Percentiles rank a stretch among this genome's conserved stretches.
Evolutionary conservation across 2,113 vertebrate genomes (phyloP).

Genomic region (Echinops telfairi): DNA sequence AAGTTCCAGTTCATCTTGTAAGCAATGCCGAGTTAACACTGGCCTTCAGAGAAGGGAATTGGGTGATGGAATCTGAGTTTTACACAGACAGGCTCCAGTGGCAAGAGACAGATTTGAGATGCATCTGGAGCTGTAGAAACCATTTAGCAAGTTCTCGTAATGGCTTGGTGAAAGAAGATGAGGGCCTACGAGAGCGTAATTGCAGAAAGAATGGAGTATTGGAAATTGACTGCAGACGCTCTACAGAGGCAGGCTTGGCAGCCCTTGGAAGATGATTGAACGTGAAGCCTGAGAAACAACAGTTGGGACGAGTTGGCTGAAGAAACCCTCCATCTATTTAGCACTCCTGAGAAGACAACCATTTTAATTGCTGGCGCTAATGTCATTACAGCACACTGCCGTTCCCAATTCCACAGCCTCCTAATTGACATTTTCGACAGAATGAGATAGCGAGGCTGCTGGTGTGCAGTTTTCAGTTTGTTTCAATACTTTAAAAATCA

Average conservation of each 20-base stretch:
- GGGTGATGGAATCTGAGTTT: neutral
- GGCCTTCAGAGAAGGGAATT: neutral
- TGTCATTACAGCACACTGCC: neutral
- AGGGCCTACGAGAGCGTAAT: neutral
- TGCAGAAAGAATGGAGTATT: neutral
- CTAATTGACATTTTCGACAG: neutral
- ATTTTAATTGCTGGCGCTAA: constrained; percentile 28
- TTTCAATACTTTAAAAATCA: constrained; percentile 22
- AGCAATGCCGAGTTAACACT: neutral
- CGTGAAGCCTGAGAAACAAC: constrained; percentile 16
- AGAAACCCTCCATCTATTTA: neutral
- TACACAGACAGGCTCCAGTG: neutral
- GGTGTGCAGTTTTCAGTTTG: constrained; percentile 5
- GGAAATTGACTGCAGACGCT: neutral
- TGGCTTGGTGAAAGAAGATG: neutral
- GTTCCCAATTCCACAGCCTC: constrained; percentile 17
- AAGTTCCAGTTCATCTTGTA: neutral
- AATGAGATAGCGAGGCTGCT: neutral
- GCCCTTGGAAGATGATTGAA: neutral
- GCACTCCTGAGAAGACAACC: neutral
- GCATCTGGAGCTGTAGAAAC: neutral
- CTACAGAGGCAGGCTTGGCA: neutral
- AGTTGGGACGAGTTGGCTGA: neutral
- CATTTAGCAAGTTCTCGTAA: neutral
- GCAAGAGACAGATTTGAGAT: neutral